Base-by-base conservation (phyloP, 2,113 vertebrate genomes). In the Ictalurus punctatus region DNA sequence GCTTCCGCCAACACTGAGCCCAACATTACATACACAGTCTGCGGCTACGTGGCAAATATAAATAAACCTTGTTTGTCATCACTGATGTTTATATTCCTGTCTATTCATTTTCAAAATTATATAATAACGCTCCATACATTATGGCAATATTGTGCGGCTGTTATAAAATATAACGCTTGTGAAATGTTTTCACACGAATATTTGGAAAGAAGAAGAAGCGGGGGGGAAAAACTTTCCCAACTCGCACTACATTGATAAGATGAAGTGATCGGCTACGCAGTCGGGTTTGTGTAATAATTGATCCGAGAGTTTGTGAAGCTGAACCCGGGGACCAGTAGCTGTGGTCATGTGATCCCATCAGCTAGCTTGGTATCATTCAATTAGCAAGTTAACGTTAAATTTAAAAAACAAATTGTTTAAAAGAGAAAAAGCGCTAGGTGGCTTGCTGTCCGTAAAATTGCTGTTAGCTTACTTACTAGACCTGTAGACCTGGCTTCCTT, bases 1-100 rank as follows among this genome's bases (percentile, higher is more conserved):
- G 87, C 88, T 85, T 89, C 87, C 87, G 83, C 88, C 83, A 81
- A 23, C 44, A 30, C 63, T 6, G 14, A 23, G 59, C 83, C 67
- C 21, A 34, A 67, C 23, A 44, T 78, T 65, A 76, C 30, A 56
- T 40, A 16, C n/a, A 34, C 76, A 54, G 37, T 54, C 16, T 23
- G 23, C 27, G n/a, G 21, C 83, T 27, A 69, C 34, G 21, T 84
- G 40, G 71, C 52, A 63, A 65, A 63, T 17, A 59, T 40, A 40
- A 52, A 59, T 40, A 40, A 34, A 2, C 56, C 27, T 0, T 16
- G 9, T 56, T 34, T 52, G 17, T 84, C 58, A 10, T 48, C 74
- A 23, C 8, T 65, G 7, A 54, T 65, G 21, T 63, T 25, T 27
- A 34, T 81, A 16, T 69, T 71, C 30, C 44, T 30, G 63, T 23